A percentile compares a stretch with the other conserved stretches of the same genome.
Evolutionary conservation across 1,140 invertebrate genomes (phyloP).

Genomic region (Psix sp.): DNA sequence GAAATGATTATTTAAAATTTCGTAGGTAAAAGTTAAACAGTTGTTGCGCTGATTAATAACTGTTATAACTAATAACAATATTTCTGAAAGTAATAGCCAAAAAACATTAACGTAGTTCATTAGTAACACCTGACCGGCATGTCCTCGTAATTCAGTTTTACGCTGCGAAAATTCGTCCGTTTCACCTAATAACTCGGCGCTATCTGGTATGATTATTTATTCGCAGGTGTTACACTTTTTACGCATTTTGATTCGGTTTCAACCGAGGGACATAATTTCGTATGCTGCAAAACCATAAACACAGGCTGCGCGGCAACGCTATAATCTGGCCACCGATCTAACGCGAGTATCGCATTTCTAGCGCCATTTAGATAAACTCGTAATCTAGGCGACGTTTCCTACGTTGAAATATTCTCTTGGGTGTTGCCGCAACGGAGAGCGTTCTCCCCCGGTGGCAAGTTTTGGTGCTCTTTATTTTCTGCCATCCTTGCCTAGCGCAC

Average conservation of each 20-base stretch:
- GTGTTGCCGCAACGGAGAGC: slow-evolving; percentile 56
- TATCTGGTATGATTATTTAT: slow-evolving; percentile 44
- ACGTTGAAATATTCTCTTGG: slow-evolving; percentile 71
- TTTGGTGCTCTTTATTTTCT: slow-evolving; percentile 22
- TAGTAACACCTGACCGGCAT: too few species aligned
- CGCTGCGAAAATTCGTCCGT: slow-evolving; percentile 19
- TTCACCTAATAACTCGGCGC: slow-evolving; percentile 20
- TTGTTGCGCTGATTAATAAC: too few species aligned
- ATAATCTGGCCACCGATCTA: slow-evolving; percentile 69
- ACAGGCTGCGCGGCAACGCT: slow-evolving; percentile 56
- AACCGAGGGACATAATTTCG: slow-evolving; percentile 67
- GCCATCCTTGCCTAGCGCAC: slow-evolving; percentile 35
- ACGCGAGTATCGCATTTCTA: slow-evolving; percentile 65
- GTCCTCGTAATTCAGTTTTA: slow-evolving; percentile 6
- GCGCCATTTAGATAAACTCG: slow-evolving; percentile 75
- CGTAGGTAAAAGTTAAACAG: too few species aligned
- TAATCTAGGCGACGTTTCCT: slow-evolving; percentile 73
- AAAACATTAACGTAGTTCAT: too few species aligned
- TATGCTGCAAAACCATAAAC: slow-evolving; percentile 73
- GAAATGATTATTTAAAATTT: too few species aligned
- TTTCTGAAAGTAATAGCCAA: too few species aligned
- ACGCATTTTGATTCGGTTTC: slow-evolving; percentile 48
- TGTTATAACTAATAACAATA: too few species aligned
- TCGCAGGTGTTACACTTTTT: slow-evolving; percentile 32
- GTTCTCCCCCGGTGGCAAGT: not conserved